Conservation (phyloP, 2,888 invertebrate genomes). For the Conchocele bisecta region DNA sequence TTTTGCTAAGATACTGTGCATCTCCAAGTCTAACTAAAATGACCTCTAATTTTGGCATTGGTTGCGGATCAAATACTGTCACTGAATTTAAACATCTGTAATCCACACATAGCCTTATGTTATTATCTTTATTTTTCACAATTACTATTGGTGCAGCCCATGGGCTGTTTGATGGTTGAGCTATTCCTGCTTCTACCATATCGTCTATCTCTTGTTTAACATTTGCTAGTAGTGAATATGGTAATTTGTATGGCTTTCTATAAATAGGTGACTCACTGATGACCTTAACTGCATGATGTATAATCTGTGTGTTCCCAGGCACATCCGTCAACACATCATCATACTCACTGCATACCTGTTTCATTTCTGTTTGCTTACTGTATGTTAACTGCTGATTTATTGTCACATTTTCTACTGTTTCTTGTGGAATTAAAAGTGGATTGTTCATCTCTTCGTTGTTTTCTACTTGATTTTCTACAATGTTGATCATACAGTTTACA, state of each 20-base stretch:
- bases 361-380: no score
- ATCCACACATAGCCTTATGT: constrained; percentile 31
- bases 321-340: constrained; percentile 6
- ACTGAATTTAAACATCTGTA: constrained; percentile 34
- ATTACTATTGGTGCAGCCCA: constrained; percentile 22
- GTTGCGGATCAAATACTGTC: constrained; percentile 33
- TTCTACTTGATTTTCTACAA: no score
- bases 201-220: constrained; percentile 3
- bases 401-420: no score
- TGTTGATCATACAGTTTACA: no score
- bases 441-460: no score
- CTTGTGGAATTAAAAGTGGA: no score
- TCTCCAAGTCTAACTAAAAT: constrained; percentile 8
- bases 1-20: constrained; percentile 23
- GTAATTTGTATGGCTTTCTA: constrained; percentile 12
- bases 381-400: no score
- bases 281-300: not conserved
- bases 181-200: constrained; percentile 23
- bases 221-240: constrained; percentile 12
- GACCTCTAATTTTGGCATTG: constrained; percentile 21
- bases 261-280: constrained; percentile 2
- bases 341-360: no score
- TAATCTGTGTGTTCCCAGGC: not conserved
- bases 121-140: constrained; percentile 15
- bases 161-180: constrained; percentile 21